These are phyloP conservation scores for Gymnorhina tibicen DNA, from an alignment of 2,113 vertebrate species.

Conservation along the genomic window DNA sequence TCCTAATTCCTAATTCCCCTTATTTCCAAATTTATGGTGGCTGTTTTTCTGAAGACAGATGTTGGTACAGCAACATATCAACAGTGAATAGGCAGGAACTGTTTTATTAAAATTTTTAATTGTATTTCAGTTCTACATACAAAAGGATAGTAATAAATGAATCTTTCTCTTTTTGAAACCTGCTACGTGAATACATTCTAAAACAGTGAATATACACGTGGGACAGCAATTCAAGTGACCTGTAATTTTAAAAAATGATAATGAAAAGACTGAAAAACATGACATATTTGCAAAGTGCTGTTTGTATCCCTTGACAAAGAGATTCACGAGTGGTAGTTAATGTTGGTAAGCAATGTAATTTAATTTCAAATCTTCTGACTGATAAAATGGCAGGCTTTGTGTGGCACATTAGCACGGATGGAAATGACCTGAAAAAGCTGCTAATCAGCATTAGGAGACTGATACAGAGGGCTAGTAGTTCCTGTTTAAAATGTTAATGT, in stretches of 20 bases:
- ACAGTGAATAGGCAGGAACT: constrained; percentile 70
- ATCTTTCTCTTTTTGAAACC: neutral
- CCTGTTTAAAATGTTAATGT: neutral
- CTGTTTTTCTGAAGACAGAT: constrained; percentile 80
- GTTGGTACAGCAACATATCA: constrained; percentile 73
- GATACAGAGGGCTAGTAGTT: neutral
- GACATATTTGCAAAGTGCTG: neutral
- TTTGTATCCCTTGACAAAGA: neutral
- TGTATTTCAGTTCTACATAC: neutral
- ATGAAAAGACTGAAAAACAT: neutral
- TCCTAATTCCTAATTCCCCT: neutral
- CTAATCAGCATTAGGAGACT: neutral
- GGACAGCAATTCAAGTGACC: neutral
- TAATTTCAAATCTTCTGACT: neutral
- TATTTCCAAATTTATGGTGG: constrained; percentile 75
- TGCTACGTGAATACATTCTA: neutral
- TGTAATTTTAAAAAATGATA: neutral
- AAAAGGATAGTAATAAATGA: neutral
- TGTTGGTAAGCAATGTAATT: neutral
- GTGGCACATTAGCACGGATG: neutral
- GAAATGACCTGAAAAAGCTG: neutral
- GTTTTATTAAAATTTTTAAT: neutral
- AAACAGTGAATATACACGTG: neutral
- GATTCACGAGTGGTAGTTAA: neutral
- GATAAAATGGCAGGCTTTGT: neutral